Evolutionary conservation across 2,797 vertebrate genomes (phyloP), one percentile per base, ranked within the genome.

Genomic region (Leptoclinus maculatus): DNA sequence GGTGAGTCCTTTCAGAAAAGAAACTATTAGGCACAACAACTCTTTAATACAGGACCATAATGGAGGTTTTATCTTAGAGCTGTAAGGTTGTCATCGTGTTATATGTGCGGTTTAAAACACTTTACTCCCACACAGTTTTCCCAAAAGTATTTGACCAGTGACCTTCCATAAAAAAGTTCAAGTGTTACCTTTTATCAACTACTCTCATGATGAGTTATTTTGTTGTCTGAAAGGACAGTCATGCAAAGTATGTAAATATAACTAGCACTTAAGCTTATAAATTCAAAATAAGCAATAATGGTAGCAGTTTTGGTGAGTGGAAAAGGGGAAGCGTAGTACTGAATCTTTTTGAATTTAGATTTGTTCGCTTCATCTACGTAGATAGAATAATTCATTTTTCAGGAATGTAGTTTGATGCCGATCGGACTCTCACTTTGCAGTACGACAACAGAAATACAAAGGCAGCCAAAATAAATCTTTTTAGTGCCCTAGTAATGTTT

Each of bases 1-100:
- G 94, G 95, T 96, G 88, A 96, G 95, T 82, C 25, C 53, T 51
- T 72, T 36, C 7, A 71, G 38, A 75, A 56, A 73, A 32, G 0
- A 32, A 64, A n/a, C 6, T 16, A 23, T 17, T 10, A 4, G 16
- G 27, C 19, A 56, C 3, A 66, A 76, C 74, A 57, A 41, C 16
- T 56, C 21, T 38, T 29, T 10, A 19, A 17, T 23, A 19, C 4
- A 43, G 10, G 14, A 66, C 43, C 14, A 34, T 14, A 51, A 58
- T 8, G 0, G 25, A 4, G 21, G 4, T 66, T 49, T 41, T 74
- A 9, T 34, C 51, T n/a, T 36, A 59, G 17, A 60, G 21, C 23
- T 71, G 25, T 68, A 13, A 64, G 16, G 66, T 66, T 75, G 49
- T 39, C 23, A 39, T 14, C 29, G 14, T 65, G 19, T 34, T 2